Percentiles rank a stretch among this genome's conserved stretches.
Conservation (phyloP, 2,797 vertebrate genomes). For the Falco concolor region DNA sequence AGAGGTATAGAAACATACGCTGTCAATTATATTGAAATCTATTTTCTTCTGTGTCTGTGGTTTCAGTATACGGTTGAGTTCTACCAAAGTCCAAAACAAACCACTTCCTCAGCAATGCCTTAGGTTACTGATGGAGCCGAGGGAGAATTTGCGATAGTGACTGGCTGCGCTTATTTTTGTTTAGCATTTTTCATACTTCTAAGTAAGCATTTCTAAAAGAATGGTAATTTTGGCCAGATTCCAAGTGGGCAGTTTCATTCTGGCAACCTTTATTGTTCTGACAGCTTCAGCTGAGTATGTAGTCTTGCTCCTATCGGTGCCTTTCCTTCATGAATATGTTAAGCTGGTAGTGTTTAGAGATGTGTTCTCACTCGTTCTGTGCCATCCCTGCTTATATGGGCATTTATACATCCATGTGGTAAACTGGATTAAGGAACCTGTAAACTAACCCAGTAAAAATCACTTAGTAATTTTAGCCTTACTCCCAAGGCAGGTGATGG, state of each 20-base stretch:
- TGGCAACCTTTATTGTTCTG: conserved; percentile 45
- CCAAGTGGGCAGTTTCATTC: conserved; percentile 47
- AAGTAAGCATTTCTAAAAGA: conserved; percentile 36
- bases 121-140: neutral
- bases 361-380: neutral
- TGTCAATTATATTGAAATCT: conserved; percentile 49
- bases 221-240: neutral
- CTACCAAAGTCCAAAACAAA: neutral
- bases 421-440: neutral
- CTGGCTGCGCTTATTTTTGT: conserved; percentile 5
- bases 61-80: neutral
- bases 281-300: conserved; percentile 30
- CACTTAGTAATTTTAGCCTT: neutral
- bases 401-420: neutral
- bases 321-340: conserved; percentile 56
- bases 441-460: neutral
- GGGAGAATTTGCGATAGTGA: neutral
- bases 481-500: neutral
- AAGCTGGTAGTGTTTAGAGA: neutral
- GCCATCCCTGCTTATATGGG: neutral
- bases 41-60: conserved; percentile 8
- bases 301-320: neutral
- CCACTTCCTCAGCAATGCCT: neutral
- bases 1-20: conserved; percentile 52
- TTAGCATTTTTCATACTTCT: conserved; percentile 19